These are phyloP conservation scores for Drosophila punjabiensis DNA, from an alignment of 1,140 invertebrate genomes.

Conservation along the genomic window DNA sequence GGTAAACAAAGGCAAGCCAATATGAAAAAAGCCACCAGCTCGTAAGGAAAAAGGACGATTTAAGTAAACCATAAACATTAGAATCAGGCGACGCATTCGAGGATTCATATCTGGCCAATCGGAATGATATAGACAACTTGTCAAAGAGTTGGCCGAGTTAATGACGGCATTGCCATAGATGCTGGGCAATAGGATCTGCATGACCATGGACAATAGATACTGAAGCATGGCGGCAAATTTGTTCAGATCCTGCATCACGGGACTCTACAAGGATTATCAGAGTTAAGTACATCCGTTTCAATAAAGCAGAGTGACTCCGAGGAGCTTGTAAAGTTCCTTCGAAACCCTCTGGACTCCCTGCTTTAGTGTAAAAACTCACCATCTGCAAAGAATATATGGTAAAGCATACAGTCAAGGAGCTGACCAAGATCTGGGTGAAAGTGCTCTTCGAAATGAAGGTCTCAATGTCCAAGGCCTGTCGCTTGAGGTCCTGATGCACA, in stretches of 20 bases:
- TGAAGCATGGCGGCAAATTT: constrained; percentile 52
- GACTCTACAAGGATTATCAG: constrained; percentile 12
- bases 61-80: constrained; percentile 61
- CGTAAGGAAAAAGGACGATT: constrained; percentile 48
- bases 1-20: constrained; percentile 67
- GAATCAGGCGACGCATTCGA: constrained; percentile 49
- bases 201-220: constrained; percentile 56
- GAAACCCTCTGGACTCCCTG: not conserved
- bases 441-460: constrained; percentile 56
- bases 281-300: no score
- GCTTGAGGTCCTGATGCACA: constrained; percentile 35
- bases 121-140: constrained; percentile 43
- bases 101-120: constrained; percentile 55
- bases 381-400: constrained; percentile 60
- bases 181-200: constrained; percentile 65
- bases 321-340: not conserved
- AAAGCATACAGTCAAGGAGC: constrained; percentile 63
- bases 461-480: constrained; percentile 32
- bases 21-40: constrained; percentile 61
- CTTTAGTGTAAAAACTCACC: constrained; percentile 33
- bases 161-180: constrained; percentile 69
- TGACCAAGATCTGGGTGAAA: constrained; percentile 63
- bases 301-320: not conserved
- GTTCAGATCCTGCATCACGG: constrained; percentile 24
- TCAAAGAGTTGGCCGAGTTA: constrained; percentile 41